Base-by-base conservation (phyloP, 2,797 vertebrate species). In the Tiaroga cobitis region DNA sequence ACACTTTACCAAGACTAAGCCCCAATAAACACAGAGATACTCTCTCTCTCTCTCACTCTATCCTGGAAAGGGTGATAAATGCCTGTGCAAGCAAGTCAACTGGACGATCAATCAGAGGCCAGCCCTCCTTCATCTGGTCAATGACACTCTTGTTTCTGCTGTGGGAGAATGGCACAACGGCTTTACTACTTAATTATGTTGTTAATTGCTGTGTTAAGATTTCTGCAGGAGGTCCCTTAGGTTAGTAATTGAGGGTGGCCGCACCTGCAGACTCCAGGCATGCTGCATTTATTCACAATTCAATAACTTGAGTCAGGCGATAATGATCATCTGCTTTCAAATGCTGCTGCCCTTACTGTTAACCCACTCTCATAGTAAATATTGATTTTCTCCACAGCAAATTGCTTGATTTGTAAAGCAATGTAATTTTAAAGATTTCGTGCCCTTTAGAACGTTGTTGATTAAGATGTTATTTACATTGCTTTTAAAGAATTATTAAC, bases 201-300 rank as follows among this genome's bases (percentile, higher is more conserved):
- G 95, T 95, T 96, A 96, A 96, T 96, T 95, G 95, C 95, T 93
- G 95, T 87, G 92, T 95, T 95, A 95, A 95, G 94, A 94, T 93
- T 95, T 94, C 94, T 91, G 91, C 93, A 93, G 93, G 94, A 93
- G 87, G 90, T 93, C 92, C 94, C 94, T 93, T 93, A 86, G 92
- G 95, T 95, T 89, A 81, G 92, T 95, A 95, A 95, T 95, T 91
- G 94, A 94, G 93, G 94, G 94, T 95, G 94, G 93, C 94, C 93
- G 88, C 93, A 93, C 91, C 92, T 91, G 93, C 91, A 87, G 90
- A 92, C 90, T 94, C 93, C 88, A 92, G 93, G 92, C 93, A 93
- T 90, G 92, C 93, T 94, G 90, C 91, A 94, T 94, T 94, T 93
- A 94, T 95, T 95, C 93, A 94, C 94, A 94, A 94, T 92, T 92